Percentiles rank a stretch among this genome's conserved stretches.
phyloP scores from a whole-genome alignment of 2,113 vertebrate species.

The Microcebus tavaratra region DNA sequence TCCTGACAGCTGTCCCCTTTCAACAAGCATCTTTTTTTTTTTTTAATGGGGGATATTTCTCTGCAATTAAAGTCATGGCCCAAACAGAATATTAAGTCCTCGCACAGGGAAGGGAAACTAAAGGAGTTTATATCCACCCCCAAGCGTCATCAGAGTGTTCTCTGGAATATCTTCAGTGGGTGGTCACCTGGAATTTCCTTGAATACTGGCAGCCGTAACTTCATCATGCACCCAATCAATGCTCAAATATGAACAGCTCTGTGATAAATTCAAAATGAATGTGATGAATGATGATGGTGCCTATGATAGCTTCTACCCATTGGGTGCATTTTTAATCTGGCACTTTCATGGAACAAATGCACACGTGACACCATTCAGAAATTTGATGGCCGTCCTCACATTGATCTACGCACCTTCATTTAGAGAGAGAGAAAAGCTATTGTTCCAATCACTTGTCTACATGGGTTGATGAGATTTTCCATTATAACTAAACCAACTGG shows the following conservation, averaged over 20 bases:
- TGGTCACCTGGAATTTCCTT: not conserved
- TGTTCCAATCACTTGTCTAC: not conserved
- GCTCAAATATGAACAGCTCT: not conserved
- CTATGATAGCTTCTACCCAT: accelerated
- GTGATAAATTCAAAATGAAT: not conserved
- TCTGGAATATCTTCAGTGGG: not conserved
- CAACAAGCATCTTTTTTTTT: not conserved
- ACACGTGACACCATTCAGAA: not conserved
- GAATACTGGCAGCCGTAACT: no score
- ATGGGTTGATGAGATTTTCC: not conserved
- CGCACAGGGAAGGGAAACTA: no score
- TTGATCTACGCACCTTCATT: not conserved
- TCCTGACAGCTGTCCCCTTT: not conserved
- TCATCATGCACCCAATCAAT: not conserved
- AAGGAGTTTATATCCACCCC: not conserved
- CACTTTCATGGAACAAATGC: not conserved
- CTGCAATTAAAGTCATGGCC: not conserved
- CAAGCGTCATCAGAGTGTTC: accelerated
- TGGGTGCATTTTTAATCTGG: no score
- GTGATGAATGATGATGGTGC: accelerated
- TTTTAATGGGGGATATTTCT: not conserved
- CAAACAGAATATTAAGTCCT: not conserved
- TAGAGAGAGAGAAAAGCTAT: not conserved
- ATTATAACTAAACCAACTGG: accelerated
- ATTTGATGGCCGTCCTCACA: not conserved